Evolutionary conservation across 1,140 invertebrate species (phyloP), one percentile per base, ranked within the genome.

Genomic region (Nasonia longicornis): DNA sequence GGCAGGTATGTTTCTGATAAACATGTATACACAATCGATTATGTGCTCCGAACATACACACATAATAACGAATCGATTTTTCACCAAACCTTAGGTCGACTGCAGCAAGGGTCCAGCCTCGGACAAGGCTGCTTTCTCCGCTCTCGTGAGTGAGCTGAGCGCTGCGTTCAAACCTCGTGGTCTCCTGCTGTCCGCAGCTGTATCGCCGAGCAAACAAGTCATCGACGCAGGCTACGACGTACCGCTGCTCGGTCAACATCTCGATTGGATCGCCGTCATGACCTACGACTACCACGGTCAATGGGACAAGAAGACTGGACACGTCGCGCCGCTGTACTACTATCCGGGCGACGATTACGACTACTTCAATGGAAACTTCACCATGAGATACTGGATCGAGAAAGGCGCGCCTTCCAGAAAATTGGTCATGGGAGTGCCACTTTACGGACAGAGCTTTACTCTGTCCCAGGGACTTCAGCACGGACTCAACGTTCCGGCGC

Each of bases 221-320:
- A 89, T 92, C 8, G 91, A 92, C 83, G 85, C 85, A 31, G 95
- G 93, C 11, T 97, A 97, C 85, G 95, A 97, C 85, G 93, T 97
- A 0, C 94, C 95, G 2, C 88, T 91, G 2, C 85, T 97, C 3
- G 93, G 93, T 0, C 90, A 92, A 26, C 94, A 96, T 86, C 91
- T 97, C 76, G 95, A 97, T 87, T 97, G 96, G 95, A 96, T 97
- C 82, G 94, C 95, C 16, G 93, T 97, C 0, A 97, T 97, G 96
- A 93, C 95, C 0, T 97, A 97, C 87, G 96, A 97, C 87, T 96
- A 95, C 87, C 95, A 96, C 85, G 82, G 82, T 0, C 93, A 95
- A 84, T 97, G 96, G 96, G 96, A 97, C 86, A 95, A 95, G 86
- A 93, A 94, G 83, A 96, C 96, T 0, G 96, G 96, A 2, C 95